A percentile compares a stretch with the other conserved stretches of the same genome.
Conservation (phyloP, 2,888 invertebrate genomes). For the Platynereis dumerilii region DNA sequence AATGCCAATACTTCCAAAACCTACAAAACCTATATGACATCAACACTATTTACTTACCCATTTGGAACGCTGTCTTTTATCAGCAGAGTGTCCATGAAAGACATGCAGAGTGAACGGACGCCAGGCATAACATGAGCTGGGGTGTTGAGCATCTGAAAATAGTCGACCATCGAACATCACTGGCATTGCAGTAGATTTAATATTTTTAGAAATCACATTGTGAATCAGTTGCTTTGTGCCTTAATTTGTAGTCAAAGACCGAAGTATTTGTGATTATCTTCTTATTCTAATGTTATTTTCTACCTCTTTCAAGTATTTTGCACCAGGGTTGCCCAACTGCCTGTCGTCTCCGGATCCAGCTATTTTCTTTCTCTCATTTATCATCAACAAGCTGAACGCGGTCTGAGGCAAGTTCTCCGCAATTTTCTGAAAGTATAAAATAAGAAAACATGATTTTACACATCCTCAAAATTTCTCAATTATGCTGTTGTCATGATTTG, state of each 20-base stretch:
- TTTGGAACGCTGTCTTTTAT: constrained; percentile 20
- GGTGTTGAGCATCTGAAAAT: constrained; percentile 42
- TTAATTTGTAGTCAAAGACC: too few species aligned
- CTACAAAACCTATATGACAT: too few species aligned
- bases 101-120: constrained; percentile 41
- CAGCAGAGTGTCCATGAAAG: constrained; percentile 42
- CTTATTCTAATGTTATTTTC: too few species aligned
- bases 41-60: constrained; percentile 18
- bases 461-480: too few species aligned
- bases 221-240: too few species aligned
- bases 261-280: too few species aligned
- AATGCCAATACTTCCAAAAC: too few species aligned
- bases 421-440: constrained; percentile 25
- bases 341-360: constrained; percentile 8
- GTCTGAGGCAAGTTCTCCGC: constrained; percentile 46
- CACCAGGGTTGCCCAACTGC: constrained; percentile 21
- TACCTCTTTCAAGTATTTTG: constrained; percentile 30
- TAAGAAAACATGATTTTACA: too few species aligned
- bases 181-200: too few species aligned
- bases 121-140: constrained; percentile 45
- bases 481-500: too few species aligned
- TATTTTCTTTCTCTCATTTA: constrained; percentile 27
- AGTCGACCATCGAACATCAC: too few species aligned
- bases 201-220: too few species aligned
- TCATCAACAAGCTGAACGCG: constrained; percentile 43